Evolutionary conservation across 2,113 vertebrate species (phyloP).

Genomic region (Grallaria varia): DNA sequence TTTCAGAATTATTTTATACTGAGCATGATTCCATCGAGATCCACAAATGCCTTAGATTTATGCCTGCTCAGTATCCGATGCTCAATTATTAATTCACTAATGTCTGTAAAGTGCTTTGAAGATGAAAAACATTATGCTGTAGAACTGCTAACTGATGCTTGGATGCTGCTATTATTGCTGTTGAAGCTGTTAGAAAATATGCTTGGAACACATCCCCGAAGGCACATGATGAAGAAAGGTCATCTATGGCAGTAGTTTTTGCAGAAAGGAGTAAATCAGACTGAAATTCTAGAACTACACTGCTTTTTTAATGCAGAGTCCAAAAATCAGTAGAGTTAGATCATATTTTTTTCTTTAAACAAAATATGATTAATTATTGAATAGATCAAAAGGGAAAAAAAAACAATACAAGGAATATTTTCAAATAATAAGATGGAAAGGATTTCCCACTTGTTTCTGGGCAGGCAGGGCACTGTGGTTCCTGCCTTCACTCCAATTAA

Average conservation of each 20-base stretch:
- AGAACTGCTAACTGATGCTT: constrained; percentile 34
- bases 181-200: constrained; percentile 35
- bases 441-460: background rate
- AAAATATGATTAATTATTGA: background rate
- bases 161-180: background rate
- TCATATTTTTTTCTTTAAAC: background rate
- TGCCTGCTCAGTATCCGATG: constrained; percentile 22
- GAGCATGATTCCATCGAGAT: background rate
- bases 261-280: constrained; percentile 17
- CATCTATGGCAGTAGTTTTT: constrained; percentile 9
- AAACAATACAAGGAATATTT: background rate
- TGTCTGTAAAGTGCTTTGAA: constrained; percentile 54
- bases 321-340: background rate
- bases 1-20: background rate
- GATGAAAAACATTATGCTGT: constrained; percentile 32
- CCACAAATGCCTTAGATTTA: constrained; percentile 19
- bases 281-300: background rate
- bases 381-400: background rate
- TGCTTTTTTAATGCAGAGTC: background rate
- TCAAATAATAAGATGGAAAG: background rate
- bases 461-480: background rate
- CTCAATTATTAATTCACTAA: constrained; percentile 63
- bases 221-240: constrained; percentile 1
- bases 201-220: constrained; percentile 28
- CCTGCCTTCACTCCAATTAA: background rate